Conservation (phyloP, 2,797 vertebrate species). For the Semotilus atromaculatus region DNA sequence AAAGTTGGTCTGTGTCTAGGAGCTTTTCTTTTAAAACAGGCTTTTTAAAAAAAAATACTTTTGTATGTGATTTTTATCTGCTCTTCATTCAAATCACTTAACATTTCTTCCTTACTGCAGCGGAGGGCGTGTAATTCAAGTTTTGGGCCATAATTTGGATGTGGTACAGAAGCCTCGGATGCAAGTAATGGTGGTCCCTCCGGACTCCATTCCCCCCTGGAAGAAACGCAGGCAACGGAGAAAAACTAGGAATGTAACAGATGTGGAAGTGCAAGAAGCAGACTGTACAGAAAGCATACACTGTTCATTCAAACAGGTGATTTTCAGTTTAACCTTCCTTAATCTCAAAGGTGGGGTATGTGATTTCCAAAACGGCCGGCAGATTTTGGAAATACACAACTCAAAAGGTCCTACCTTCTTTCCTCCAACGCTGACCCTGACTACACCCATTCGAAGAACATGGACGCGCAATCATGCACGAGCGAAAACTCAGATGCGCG, state of each 20-base stretch:
- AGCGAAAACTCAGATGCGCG: too few species aligned
- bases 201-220: conserved; percentile 61
- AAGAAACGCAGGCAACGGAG: conserved; percentile 61
- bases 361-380: too few species aligned
- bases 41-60: not conserved
- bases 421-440: too few species aligned
- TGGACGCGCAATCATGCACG: too few species aligned
- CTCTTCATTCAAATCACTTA: not conserved
- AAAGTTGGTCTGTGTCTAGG: not conserved
- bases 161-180: conserved; percentile 93
- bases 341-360: too few species aligned
- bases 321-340: not conserved
- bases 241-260: conserved; percentile 61
- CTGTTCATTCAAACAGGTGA: conserved; percentile 79
- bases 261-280: conserved; percentile 59
- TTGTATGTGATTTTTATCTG: not conserved
- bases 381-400: too few species aligned
- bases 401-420: too few species aligned
- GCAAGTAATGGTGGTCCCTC: conserved; percentile 80
- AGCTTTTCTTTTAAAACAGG: not conserved
- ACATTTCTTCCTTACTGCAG: conserved; percentile 69
- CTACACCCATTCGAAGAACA: too few species aligned
- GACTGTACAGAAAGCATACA: conserved; percentile 73
- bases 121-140: conserved; percentile 87
- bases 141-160: conserved; percentile 89